Evolutionary conservation across 2,888 invertebrate species (phyloP), one percentile per base, ranked within the genome.

Genomic region (Cheiracanthium punctorium): DNA sequence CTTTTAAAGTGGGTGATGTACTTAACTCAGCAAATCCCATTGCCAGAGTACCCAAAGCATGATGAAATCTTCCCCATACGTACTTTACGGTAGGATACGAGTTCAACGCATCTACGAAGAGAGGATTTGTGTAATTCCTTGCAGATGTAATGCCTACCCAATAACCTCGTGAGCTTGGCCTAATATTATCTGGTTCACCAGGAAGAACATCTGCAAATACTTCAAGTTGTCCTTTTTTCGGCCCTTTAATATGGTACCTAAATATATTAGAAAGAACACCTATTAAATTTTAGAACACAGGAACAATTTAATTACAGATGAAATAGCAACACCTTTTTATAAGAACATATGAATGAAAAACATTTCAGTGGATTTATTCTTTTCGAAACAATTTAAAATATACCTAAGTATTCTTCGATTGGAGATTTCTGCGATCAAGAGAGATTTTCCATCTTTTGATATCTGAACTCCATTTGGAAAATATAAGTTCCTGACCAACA

Each of bases 391-490:
- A n/a, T n/a, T n/a, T n/a, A n/a, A n/a, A n/a, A 37, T 7, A 7
- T 37, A 84, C 88, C 82, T 81, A 5, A 93, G 90, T n/a, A 98
- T 92, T 88, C 96, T 94, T 77, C 93, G 93, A 4, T 92, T 92
- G 2, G 91, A 90, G 0, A 95, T 94, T 92, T 98, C 98, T 0
- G 94, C 92, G 0, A 98, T 94, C 32, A 99, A 92, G 1, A 98
- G 91, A 90, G 95, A 96, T 86, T 96, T 94, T 91, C 96, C 95
- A 90, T 96, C 95, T 5, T 95, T 94, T 17, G 96, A 96, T 0
- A 98, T 90, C 74, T 93, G 94, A 30, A 99, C 92, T 20, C 98
- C 98, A 92, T 99, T 99, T 0, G 98, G 94, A 92, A 98, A 97
- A 91, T 94, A 94, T 0, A 99, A 90, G 70, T 95, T 93, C 88